Base-by-base conservation (phyloP, 2,888 invertebrate species). In the Embidobia sp. region DNA sequence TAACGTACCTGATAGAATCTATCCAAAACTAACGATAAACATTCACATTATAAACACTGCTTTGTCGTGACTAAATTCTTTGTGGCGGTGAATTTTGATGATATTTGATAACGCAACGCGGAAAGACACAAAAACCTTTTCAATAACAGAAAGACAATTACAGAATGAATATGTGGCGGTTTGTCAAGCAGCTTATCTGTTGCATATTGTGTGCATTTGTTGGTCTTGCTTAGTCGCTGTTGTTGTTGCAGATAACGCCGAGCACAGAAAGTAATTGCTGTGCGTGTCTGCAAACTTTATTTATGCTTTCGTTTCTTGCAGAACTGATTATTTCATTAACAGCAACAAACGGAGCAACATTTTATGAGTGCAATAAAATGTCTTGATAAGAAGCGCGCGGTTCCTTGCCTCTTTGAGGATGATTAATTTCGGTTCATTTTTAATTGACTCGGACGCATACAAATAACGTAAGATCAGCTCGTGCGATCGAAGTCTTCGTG, bases 91-190 rank as follows among this genome's bases (percentile, higher is more conserved):
- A 10, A 13, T 22, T 35, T 18, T 11, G 15, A 22, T 10, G 6
- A 8, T 13, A 37, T n/a, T n/a, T n/a, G n/a, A n/a, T n/a, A 27
- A 27, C 13, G 15, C 33, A 53, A 13, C n/a, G 26, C 15, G 4
- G 15, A 19, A 19, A 37, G 7, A 61, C 2, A 13, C 13, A 40
- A 13, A 63, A 46, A 37, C 11, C 29, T 27, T 44, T 49, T 63
- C 48, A 49, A 63, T 63, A 49, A 40, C 48, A 49, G 63, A 63
- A 37, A 49, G 49, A 63, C 63, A 49, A 63, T 63, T 63, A 63
- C 37, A 4, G 40, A 2, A 26, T 13, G 63, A 63, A 37, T 63
- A n/a, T 46, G 46, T 63, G 40, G 15, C 46, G 63, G 63, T 48
- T 63, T 48, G 61, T 61, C 29, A 40, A 29, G 6, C 29, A 49